Base-by-base conservation (phyloP, 1,140 invertebrate genomes). In the Plutomurus gul region DNA sequence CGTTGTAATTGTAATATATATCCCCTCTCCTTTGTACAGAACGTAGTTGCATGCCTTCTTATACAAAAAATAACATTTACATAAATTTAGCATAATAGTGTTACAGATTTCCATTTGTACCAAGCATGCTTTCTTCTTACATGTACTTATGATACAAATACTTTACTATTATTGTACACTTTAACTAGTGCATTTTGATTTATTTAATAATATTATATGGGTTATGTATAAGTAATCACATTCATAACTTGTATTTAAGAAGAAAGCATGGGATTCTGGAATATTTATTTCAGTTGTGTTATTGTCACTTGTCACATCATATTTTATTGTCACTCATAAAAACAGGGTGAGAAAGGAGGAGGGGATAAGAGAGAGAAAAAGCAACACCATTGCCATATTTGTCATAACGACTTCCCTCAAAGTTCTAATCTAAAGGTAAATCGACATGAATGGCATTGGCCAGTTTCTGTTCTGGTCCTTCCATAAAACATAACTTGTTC, bases 321-420 rank as follows among this genome's bases (percentile, higher is more conserved):
- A 65, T 65, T 65, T 65, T 65, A 65, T 65, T 65, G 56, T 65
- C 27, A 65, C 47, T 65, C 27, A 65, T 65, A 65, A 65, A 65
- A 27, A 65, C 56, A 65, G 56, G 56, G 56, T 65, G 56, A 65
- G 56, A 65, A 65, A 65, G 56, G 56, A 65, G 56, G 56, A 65
- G 56, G 56, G 56, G 56, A 65, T 65, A 65, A 65, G 27, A 65
- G 56, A 65, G 56, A 65, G 27, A 65, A 65, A 65, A 65, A 65
- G 56, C 56, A 65, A 65, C 56, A 65, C 56, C 56, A 65, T 65
- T 65, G 56, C 56, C 56, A 65, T 65, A 65, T 65, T 65, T 65
- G 56, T 65, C 56, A 65, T 65, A 65, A 65, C 56, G 56, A 65
- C 56, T 65, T 65, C 56, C 56, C 56, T 33, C 56, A 65, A 65